These are phyloP conservation scores for Silurus lanzhouensis DNA, from an alignment of 2,797 vertebrate genomes.

Conservation along the genomic window DNA sequence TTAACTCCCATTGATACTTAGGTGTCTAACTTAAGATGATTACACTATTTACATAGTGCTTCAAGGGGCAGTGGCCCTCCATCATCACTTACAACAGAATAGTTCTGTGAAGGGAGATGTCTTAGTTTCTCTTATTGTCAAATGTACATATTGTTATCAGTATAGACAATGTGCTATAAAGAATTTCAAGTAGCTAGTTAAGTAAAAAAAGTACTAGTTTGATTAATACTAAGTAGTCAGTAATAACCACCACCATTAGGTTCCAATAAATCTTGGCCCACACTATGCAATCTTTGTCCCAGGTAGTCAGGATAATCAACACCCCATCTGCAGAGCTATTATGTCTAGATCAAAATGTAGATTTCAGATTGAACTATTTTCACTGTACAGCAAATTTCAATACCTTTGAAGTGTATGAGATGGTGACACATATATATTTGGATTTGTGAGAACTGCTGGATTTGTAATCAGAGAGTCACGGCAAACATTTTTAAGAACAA, in stretches of 20 bases:
- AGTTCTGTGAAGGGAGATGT: slow-evolving; percentile 21
- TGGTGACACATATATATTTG: slow-evolving; percentile 5
- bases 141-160: neutral
- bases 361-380: neutral
- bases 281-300: neutral
- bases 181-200: neutral
- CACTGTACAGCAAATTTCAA: neutral
- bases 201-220: neutral
- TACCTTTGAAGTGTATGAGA: neutral
- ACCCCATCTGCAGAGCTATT: neutral
- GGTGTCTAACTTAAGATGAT: slow-evolving; percentile 44
- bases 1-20: slow-evolving; percentile 28
- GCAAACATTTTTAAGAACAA: neutral
- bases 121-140: neutral
- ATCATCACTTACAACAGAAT: slow-evolving; percentile 31
- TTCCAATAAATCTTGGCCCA: neutral
- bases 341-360: neutral
- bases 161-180: neutral
- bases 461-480: neutral
- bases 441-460: neutral
- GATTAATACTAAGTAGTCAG: neutral
- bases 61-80: slow-evolving; percentile 47
- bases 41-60: slow-evolving; percentile 14
- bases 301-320: neutral
- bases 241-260: neutral